phyloP scores from a whole-genome alignment of 53 echinoderm and acorn worm species.

The Antedon mediterranea region DNA sequence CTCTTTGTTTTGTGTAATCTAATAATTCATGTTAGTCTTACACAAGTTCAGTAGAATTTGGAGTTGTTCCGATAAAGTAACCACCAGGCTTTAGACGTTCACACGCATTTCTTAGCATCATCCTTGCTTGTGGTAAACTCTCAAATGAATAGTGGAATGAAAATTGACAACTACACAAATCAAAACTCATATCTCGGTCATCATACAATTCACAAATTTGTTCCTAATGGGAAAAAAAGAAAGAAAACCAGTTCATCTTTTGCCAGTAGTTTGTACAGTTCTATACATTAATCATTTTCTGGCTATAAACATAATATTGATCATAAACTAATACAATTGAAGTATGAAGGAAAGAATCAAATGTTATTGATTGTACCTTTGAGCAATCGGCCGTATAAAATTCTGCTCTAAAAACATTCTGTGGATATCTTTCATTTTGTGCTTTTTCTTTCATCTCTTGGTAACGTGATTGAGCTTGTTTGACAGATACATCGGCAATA shows the following conservation, averaged over 20 bases:
- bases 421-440: conserved; percentile 9
- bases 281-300: too few species aligned
- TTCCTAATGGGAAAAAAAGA: conserved; percentile 9
- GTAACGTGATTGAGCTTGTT: conserved; percentile 75
- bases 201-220: conserved; percentile 51
- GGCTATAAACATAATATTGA: too few species aligned
- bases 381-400: conserved; percentile 72
- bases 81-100: conserved; percentile 74
- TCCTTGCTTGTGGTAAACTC: conserved; percentile 51
- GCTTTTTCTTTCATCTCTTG: conserved; percentile 42
- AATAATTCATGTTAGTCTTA: conserved; percentile 18
- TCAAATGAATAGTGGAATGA: conserved; percentile 97
- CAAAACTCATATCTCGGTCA: conserved; percentile 48
- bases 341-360: background rate
- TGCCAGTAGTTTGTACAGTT: too few species aligned
- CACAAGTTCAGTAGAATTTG: conserved; percentile 89
- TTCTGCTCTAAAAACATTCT: conserved; percentile 41
- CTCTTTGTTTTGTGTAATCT: too few species aligned
- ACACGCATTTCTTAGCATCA: conserved; percentile 89
- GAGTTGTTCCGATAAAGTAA: conserved; percentile 82
- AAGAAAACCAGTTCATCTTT: background rate
- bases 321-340: too few species aligned
- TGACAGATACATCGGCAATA: conserved; percentile 72
- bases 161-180: conserved; percentile 86
- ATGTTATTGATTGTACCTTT: conserved; percentile 15